Base-by-base conservation (phyloP, 2,113 vertebrate species). In the Lanius collurio region DNA sequence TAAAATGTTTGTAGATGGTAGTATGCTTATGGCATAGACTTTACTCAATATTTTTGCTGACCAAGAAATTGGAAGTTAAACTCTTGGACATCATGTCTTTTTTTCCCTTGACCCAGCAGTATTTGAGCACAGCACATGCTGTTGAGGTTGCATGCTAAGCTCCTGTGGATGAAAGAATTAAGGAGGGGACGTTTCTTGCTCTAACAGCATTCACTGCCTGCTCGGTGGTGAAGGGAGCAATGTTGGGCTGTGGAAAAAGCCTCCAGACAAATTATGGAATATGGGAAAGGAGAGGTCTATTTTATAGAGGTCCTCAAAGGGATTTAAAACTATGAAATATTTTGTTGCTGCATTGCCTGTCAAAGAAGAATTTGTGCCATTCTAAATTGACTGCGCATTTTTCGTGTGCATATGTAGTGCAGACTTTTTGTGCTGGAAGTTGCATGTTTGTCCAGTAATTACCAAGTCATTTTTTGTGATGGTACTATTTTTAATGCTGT, bases 401-500 rank as follows among this genome's bases (percentile, higher is more conserved):
- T 78, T 76, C 39, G 15, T 11, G 23, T 83, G 75, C 62, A 19
- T 78, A 68, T 35, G 59, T 87, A 44, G 46, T 85, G 78, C 86
- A 73, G 64, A 83, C 81, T 87, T 90, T 92, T 83, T 18, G 12
- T 95, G 68, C 83, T 88, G 68, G 81, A 79, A 86, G 53, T 44
- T 96, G 90, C 92, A 93, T 95, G 94, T 95, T 81, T 88, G 37
- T 89, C 76, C 77, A 80, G 49, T 91, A 77, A 57, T 52, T 74
- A 64, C 23, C 55, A 78, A 90, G 92, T 96, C 65, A 69, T 44
- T 96, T 94, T 94, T 94, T 94, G 87, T 94, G 53, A 94, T 53
- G 4, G 56, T 92, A 76, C 55, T 78, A 15, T 89, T 92, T 94
- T 92, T 82, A 53, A 94, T 96, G 97, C 97, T 98, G 97, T 98